Evolutionary conservation across 2,888 invertebrate species (phyloP), one percentile per base, ranked within the genome.

Genomic region (Drosophila ezoana): DNA sequence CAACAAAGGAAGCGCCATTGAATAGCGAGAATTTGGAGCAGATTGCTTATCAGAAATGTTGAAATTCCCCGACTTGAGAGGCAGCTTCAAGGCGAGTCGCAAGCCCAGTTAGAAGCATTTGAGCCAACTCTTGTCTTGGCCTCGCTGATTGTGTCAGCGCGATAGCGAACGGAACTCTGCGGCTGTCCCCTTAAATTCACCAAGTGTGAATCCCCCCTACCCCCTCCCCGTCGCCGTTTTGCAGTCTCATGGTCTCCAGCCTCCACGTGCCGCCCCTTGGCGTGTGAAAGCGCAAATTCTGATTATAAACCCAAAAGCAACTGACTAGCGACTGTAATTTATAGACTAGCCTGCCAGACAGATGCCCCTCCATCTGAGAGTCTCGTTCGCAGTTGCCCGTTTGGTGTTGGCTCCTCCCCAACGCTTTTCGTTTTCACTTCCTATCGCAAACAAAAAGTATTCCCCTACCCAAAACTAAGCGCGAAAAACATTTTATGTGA

Each of bases 231-330:
- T 10, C 41, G 41, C 3, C n/a, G 4, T 4, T 41, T 32, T 8
- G 5, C 6, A 13, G 38, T 23, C 28, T 28, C 8, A 8, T 23
- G 8, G 28, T 18, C 53, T 23, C 18, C 16, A 13, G 44, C 10
- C 49, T 40, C n/a, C 59, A 14, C 58, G 20, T 61, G 32, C 60
- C 52, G n/a, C 35, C 61, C 60, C 56, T 65, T 80, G 81, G 84
- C 87, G 83, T 83, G 83, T 87, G 83, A 83, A 87, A 83, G 87
- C 83, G 76, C 85, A 71, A 79, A 83, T 82, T 87, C 87, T 83
- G 87, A 81, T 81, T 81, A 87, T 74, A 87, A 84, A 66, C 64
- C 81, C 69, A 66, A 66, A 62, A 67, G 64, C 62, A 71, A 72
- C 72, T 70, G 70, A 70, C 76, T 73, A 81, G 79, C 70, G 62